Evolutionary conservation across 2,888 invertebrate species (phyloP), one percentile per base, ranked within the genome.

Genomic region (Steinernema scapterisci): DNA sequence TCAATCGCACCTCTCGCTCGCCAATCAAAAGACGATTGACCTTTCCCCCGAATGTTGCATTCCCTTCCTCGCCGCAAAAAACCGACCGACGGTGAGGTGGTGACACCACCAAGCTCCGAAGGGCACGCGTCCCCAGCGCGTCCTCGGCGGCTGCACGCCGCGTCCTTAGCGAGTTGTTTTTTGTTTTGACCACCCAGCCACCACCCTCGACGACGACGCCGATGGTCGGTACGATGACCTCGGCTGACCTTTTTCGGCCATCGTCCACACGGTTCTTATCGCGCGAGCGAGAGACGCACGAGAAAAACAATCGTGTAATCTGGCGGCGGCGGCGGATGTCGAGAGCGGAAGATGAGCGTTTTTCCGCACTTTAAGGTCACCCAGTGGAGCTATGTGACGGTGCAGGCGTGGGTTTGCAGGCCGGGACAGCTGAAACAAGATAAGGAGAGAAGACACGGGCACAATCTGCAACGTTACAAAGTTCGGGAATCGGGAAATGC

Each of bases 261-360:
- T 31, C 63, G 63, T 63, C 63, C 63, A 63, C 63, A 38, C 63
- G 63, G 38, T n/a, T 16, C 27, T 63, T 31, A 63, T 27, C 27
- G 63, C 31, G 63, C 63, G n/a, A n/a, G 63, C 63, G 3, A 52
- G 38, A 38, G 38, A 38, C 38, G 9, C 23, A 21, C 54, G 54
- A 54, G 19, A 54, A 63, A 63, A 63, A 63, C 63, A 63, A 63
- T 63, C 63, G 63, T 31, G 38, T 63, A 63, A 63, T 63, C 63
- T 63, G 31, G 23, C 63, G 63, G 19, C 27, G 27, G 63, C 63
- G 27, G 27, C 63, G 27, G 21, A n/a, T n/a, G n/a, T n/a, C n/a
- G n/a, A 38, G 9, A 38, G 38, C 3, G 3, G 38, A 3, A 38
- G 38, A 38, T 38, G 38, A 23, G 11, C 52, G 52, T 52, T 52